Evolutionary conservation across 2,888 invertebrate genomes (phyloP).

Genomic region (Eilema sororculum): DNA sequence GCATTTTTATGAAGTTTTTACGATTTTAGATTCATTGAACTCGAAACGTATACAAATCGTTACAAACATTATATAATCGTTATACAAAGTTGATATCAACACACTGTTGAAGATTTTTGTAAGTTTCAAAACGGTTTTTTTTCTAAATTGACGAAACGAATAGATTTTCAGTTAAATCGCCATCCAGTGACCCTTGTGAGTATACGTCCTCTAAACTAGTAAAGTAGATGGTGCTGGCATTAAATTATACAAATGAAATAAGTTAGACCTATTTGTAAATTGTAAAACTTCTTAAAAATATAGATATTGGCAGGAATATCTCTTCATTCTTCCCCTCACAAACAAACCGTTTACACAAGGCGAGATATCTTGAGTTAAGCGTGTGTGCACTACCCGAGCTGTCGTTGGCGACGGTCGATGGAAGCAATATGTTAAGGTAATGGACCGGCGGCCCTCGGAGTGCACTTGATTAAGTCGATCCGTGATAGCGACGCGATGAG

Average conservation of each 20-base stretch:
- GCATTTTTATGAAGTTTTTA: too few species aligned
- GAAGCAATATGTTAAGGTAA: conserved; percentile 74
- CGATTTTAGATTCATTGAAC: background rate
- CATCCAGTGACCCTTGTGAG: too few species aligned
- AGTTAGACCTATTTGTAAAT: background rate
- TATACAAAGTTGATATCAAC: too few species aligned
- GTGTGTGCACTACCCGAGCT: conserved; percentile 40
- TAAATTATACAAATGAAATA: background rate
- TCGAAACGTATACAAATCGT: background rate
- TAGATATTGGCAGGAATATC: background rate
- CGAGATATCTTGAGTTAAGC: conserved; percentile 30
- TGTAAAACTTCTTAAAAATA: background rate
- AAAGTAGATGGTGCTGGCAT: too few species aligned
- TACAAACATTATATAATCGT: too few species aligned
- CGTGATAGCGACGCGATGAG: conserved; percentile 65
- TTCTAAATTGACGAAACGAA: background rate
- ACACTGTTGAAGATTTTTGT: background rate
- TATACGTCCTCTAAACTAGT: too few species aligned
- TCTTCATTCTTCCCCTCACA: background rate
- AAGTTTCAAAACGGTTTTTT: background rate
- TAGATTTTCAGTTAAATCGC: background rate
- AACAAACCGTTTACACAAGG: conserved; percentile 10
- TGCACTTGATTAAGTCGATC: conserved; percentile 75
- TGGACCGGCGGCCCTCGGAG: conserved; percentile 63
- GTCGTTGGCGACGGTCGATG: conserved; percentile 51